Evolutionary conservation across 2,113 vertebrate genomes (phyloP), one percentile per base, ranked within the genome.

Genomic region (Equus przewalskii): DNA sequence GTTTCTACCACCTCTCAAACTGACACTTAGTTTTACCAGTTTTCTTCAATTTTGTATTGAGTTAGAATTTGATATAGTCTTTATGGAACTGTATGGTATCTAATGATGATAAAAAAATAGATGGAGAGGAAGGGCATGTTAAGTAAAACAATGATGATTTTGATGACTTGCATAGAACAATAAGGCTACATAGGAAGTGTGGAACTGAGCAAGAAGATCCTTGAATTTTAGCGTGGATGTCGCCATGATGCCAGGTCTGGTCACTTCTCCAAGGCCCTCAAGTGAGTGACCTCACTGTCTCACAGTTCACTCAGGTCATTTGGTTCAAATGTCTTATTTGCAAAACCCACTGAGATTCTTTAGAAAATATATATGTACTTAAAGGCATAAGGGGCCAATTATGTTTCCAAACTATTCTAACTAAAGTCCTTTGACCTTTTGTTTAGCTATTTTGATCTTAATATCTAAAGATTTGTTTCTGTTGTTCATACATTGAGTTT

Each of bases 31-130:
- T 64, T 97, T 94, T 75, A 86, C 80, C 46, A n/a, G 76, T 33
- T 92, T 89, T 86, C 56, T 91, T n/a, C 4, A 49, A 70, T 72
- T 80, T 93, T 67, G 18, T 21, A 73, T 96, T 86, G n/a, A 69
- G 60, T 56, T 78, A 64, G 26, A 80, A 65, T 82, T 56, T 51
- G 60, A 73, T 69, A 51, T 22, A 88, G 14, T 49, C 46, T 88
- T 82, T 60, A 69, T 51, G 49, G 33, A 94, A 81, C 5, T 90
- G 15, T 73, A 24, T 11, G 41, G 13, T 12, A 33, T n/a, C n/a
- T 80, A 44, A 58, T 72, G 26, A 46, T 82, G 60, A 83, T 75
- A 41, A 65, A 44, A 44, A 49, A 90, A 21, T 11, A 65, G 36
- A 44, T 19, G 54, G 12, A 4, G 26, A n/a, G 3, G 41, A 73